Percentiles rank a stretch among this genome's conserved stretches.
These are phyloP conservation scores for Monochamus alternatus DNA, from an alignment of 2,888 invertebrate species.

Conservation along the genomic window DNA sequence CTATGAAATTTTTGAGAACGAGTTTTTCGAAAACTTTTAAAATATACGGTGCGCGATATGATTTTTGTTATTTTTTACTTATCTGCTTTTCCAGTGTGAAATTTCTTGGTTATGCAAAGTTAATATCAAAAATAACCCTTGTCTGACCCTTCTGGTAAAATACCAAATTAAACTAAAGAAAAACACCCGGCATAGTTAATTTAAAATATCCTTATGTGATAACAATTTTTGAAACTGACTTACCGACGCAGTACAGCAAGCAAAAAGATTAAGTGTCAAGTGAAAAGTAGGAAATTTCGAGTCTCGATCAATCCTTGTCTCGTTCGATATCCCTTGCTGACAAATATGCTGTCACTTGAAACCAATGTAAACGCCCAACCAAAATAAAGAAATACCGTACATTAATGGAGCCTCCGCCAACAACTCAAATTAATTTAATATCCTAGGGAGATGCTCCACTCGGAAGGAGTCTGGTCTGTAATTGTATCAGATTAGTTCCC, in stretches of 20 bases:
- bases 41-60: too few species aligned
- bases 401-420: constrained; percentile 13
- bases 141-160: background rate
- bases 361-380: constrained; percentile 34
- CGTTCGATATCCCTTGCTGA: constrained; percentile 30
- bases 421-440: constrained; percentile 23
- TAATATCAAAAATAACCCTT: too few species aligned
- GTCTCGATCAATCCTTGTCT: constrained; percentile 32
- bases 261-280: constrained; percentile 21
- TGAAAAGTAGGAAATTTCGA: constrained; percentile 33
- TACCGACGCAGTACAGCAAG: background rate
- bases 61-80: too few species aligned
- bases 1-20: too few species aligned
- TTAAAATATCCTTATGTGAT: too few species aligned
- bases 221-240: background rate
- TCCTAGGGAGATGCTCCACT: background rate
- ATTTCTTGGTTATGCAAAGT: too few species aligned
- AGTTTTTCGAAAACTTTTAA: too few species aligned
- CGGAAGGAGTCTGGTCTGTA: background rate
- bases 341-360: constrained; percentile 36
- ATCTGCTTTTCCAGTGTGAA: too few species aligned
- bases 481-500: constrained; percentile 1
- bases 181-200: too few species aligned
- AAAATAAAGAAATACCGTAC: constrained; percentile 30
- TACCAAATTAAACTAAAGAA: background rate